Evolutionary conservation across 2,888 invertebrate genomes (phyloP).

Genomic region (Drosophila anomelani): DNA sequence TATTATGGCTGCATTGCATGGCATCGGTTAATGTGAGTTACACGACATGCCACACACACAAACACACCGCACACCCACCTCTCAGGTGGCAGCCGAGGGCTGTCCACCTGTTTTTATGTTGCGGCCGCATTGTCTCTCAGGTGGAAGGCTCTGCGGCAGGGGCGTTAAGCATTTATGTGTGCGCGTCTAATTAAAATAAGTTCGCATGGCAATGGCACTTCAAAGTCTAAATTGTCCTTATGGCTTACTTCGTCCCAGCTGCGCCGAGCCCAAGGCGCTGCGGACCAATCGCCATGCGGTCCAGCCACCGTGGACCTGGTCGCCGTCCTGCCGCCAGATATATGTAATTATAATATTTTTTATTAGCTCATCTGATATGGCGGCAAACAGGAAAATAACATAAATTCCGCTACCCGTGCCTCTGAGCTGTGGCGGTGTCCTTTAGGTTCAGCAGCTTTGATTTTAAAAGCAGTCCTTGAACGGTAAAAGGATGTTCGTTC

Average conservation of each 20-base stretch:
- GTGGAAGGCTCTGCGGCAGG: conserved; percentile 55
- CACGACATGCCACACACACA: conserved; percentile 53
- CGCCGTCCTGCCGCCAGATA: conserved; percentile 52
- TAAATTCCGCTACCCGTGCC: conserved; percentile 74
- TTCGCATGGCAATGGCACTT: conserved; percentile 76
- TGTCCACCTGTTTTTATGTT: conserved; percentile 68
- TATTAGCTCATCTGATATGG: conserved; percentile 84
- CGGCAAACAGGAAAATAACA: conserved; percentile 81
- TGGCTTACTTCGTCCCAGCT: conserved; percentile 74
- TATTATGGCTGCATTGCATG: conserved; percentile 80
- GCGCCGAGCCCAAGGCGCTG: conserved; percentile 55
- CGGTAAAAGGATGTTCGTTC: not conserved
- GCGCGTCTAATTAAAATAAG: conserved; percentile 79
- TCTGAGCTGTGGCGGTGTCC: conserved; percentile 28
- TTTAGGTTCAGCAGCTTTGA: conserved; percentile 53
- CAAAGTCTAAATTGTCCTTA: conserved; percentile 79
- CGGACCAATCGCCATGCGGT: conserved; percentile 19
- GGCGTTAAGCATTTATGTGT: conserved; percentile 77
- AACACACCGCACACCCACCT: conserved; percentile 5
- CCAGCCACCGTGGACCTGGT: conserved; percentile 4
- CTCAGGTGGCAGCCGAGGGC: conserved; percentile 13
- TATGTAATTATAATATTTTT: conserved; percentile 84
- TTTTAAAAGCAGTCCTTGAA: conserved; percentile 35
- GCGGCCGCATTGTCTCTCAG: conserved; percentile 66
- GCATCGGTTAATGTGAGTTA: conserved; percentile 79